Evolutionary conservation across 2,113 vertebrate genomes (phyloP), one percentile per base, ranked within the genome.

Genomic region (Sebastes schlegelii): DNA sequence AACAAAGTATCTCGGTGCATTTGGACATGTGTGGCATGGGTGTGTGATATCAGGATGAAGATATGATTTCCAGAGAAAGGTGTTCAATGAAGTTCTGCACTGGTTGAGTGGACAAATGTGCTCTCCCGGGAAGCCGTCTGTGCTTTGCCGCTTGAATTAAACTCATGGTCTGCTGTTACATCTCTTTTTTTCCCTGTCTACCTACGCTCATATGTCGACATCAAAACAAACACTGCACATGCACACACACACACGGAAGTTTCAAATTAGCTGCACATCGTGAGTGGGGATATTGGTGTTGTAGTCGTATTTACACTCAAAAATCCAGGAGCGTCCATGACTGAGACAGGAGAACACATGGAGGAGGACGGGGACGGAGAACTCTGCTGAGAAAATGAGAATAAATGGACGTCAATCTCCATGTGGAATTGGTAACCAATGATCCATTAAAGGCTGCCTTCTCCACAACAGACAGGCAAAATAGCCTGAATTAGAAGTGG

Each of bases 401-500:
- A 95, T 93, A 94, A 94, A 95, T 95, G 93, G 90, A 87, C 87
- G 92, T 95, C 93, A 93, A 94, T 95, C 95, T 95, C 93, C 93
- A 92, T 94, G 91, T 94, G 91, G 94, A 93, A 93, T 95, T 94
- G 93, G 88, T 93, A 94, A 86, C 92, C 93, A 95, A 93, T 95
- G 95, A 95, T 94, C 94, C 94, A 92, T 94, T 93, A 45, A 91
- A 95, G 85, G 81, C 91, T 88, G 92, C 81, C 92, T 92, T 90
- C 34, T 93, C 90, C 92, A 93, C 88, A 88, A 93, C 89, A 95
- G 91, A 94, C 91, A 90, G 88, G 93, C 86, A 90, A 89, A 94
- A 94, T 87, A 93, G 92, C 89, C 88, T 76, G 93, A 94, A 94
- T 95, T 95, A 95, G 92, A 94, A 94, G 88, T 83, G 93, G 66